A percentile compares a stretch with the other conserved stretches of the same genome.
phyloP scores from a whole-genome alignment of 2,797 vertebrate species.

The Takifugu rubripes region DNA sequence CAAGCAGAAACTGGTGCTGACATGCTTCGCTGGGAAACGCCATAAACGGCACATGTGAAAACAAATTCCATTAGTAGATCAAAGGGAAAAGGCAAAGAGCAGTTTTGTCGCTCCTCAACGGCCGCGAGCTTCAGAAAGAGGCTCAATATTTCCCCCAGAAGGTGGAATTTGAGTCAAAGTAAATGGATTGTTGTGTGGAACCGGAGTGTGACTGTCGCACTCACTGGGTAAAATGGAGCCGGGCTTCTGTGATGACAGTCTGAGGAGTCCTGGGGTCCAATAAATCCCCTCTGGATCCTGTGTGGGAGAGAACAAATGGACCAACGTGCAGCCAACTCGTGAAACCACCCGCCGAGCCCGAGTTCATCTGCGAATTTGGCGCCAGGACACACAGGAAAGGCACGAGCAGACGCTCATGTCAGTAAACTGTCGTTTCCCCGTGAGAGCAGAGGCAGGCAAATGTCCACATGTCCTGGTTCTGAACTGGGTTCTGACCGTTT shows the following conservation, averaged over 20 bases:
- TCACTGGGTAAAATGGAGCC: too few relatives aligned
- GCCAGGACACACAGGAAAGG: not conserved
- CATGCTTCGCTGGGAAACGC: slow-evolving; percentile 36
- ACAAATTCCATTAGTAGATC: slow-evolving; percentile 33
- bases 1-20: slow-evolving; percentile 27
- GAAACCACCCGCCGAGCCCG: too few relatives aligned
- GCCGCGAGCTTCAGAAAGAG: too few relatives aligned
- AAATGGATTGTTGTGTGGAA: not conserved
- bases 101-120: not conserved
- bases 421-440: too few relatives aligned
- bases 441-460: too few relatives aligned
- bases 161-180: too few relatives aligned
- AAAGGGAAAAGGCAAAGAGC: slow-evolving; percentile 23
- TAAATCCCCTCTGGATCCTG: slow-evolving; percentile 33
- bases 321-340: not conserved
- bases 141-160: too few relatives aligned
- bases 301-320: slow-evolving; percentile 17
- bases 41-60: slow-evolving; percentile 39
- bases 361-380: not conserved
- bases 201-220: not conserved
- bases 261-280: not conserved
- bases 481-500: too few relatives aligned
- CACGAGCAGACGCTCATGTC: too few relatives aligned
- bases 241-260: slow-evolving; percentile 7
- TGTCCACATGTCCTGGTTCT: too few relatives aligned